These are phyloP conservation scores for Littorina saxatilis DNA, from an alignment of 1,140 invertebrate species.

Conservation along the genomic window DNA sequence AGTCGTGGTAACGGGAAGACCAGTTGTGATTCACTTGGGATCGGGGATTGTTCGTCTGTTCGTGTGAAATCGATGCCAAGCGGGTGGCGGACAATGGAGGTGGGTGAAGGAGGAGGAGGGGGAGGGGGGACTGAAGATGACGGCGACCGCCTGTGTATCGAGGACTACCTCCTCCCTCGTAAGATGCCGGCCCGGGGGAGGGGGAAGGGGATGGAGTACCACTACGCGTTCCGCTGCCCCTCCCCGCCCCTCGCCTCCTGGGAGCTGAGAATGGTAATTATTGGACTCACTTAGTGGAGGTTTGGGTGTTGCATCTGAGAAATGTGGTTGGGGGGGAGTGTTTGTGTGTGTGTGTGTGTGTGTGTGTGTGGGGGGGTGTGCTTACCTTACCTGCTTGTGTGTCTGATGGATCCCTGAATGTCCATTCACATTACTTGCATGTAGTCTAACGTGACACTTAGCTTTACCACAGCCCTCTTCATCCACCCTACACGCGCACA, in stretches of 20 bases:
- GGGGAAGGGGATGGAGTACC: background rate
- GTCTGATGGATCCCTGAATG: no score
- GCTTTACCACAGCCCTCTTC: no score
- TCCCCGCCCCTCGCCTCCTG: conserved; percentile 19
- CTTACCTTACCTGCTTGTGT: no score
- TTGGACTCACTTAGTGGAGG: background rate
- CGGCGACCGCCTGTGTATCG: background rate
- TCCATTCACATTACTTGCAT: no score
- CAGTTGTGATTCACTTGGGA: no score
- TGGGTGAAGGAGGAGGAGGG: background rate
- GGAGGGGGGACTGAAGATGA: background rate
- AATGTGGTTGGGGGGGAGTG: no score
- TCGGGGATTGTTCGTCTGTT: no score
- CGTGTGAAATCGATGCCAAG: conserved; percentile 15
- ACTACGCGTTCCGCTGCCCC: conserved; percentile 18
- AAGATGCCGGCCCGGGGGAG: conserved; percentile 11
- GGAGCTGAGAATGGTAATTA: conserved; percentile 8
- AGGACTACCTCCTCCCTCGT: conserved; percentile 12
- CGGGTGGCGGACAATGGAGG: conserved; percentile 1
- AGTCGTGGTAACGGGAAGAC: no score
- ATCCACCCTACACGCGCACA: no score
- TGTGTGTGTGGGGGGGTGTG: no score
- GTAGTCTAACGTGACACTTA: no score
- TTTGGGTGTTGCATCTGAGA: background rate
- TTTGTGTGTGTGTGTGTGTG: no score